Conservation (phyloP, 2,797 vertebrate genomes). For the Muscicapa comitata region DNA sequence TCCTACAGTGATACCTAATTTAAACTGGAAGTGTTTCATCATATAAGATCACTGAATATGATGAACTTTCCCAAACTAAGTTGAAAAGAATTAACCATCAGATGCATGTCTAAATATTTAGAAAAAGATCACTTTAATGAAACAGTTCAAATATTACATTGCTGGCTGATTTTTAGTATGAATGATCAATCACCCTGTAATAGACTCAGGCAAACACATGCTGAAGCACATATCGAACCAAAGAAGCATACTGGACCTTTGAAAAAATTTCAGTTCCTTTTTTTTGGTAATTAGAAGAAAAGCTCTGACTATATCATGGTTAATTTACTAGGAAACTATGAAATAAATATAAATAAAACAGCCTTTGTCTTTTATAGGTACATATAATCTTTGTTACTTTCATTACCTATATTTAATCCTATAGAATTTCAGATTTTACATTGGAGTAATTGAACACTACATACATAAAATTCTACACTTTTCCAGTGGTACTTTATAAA, state of each 20-base stretch:
- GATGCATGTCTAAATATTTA: slow-evolving; percentile 35
- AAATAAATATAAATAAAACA: not conserved
- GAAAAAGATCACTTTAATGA: slow-evolving; percentile 64
- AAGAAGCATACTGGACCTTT: not conserved
- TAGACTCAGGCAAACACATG: not conserved
- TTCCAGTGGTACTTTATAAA: not conserved
- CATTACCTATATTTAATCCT: not conserved
- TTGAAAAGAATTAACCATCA: slow-evolving; percentile 30
- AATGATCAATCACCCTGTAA: not conserved
- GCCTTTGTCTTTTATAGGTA: not conserved
- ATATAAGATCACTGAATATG: slow-evolving; percentile 72
- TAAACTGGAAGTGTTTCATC: slow-evolving; percentile 75
- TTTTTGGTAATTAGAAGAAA: not conserved
- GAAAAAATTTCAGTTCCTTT: not conserved
- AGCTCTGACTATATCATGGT: not conserved
- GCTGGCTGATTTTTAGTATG: slow-evolving; percentile 2
- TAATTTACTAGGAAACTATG: not conserved
- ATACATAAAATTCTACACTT: not conserved
- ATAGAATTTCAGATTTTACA: not conserved
- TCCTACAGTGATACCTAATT: slow-evolving; percentile 71
- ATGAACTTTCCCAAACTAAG: slow-evolving; percentile 64
- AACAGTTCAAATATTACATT: slow-evolving; percentile 66
- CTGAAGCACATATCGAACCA: not conserved
- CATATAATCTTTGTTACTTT: not conserved
- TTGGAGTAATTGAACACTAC: not conserved